Base-by-base conservation (phyloP, 2,797 vertebrate genomes). In the Silurus lanzhouensis region DNA sequence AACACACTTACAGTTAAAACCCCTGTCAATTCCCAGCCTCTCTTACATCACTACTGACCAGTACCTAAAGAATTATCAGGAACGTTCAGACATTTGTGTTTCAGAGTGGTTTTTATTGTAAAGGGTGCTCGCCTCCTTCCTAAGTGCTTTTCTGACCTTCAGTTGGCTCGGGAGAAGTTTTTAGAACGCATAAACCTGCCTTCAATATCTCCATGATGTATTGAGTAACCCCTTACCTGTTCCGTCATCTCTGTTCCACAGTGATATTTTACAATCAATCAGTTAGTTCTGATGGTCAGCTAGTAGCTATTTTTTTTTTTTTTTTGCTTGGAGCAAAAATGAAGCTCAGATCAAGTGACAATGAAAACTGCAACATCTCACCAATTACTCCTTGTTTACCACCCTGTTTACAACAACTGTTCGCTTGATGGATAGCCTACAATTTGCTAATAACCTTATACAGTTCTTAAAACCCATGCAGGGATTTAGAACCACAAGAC, bases 221-320 rank as follows among this genome's bases (percentile, higher is more conserved):
- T 89, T 86, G 38, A 38, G 85, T 89, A 75, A 92, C 90, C 91
- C 84, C 70, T 92, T 86, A 92, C 90, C 90, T 80, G 82, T 81
- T 87, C 81, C 87, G 86, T 89, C 78, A 86, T 87, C 57, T 82
- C 46, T 22, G 82, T 27, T 58, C 66, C 58, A 76, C 75, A 81
- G 89, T 79, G 80, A 90, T 91, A 89, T 90, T 86, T 80, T 88
- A 90, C 79, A 52, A 71, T 64, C 82, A 66, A 58, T 57, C 68
- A 82, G 89, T 38, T 52, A 10, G 10, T 52, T 52, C 6, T 1
- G 48, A 52, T 44, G 38, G 17, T 44, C 31, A 38, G 8, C 17
- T 38, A 44, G 27, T 44, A 70, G 66, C 38, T 38, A 4, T 3
- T 68, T 68, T 31, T 6, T 3, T 13, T 71, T 52, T 52, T 6